These are phyloP conservation scores for Lasius fuliginosus DNA, from an alignment of 2,888 invertebrate genomes.

Conservation along the genomic window DNA sequence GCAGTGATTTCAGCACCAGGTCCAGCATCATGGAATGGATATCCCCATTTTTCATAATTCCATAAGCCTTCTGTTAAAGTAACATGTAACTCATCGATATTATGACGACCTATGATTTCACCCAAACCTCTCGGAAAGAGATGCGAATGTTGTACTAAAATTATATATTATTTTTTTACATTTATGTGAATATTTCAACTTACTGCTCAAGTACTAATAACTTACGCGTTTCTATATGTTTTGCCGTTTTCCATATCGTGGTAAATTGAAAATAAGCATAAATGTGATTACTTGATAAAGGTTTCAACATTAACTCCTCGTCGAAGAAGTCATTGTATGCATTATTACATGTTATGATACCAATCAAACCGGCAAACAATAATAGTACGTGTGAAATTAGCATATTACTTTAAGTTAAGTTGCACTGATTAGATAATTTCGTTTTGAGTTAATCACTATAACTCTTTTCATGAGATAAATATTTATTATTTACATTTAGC, in stretches of 20 bases:
- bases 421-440: background rate
- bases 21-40: slow-evolving; percentile 95
- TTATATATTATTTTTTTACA: background rate
- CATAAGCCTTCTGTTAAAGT: slow-evolving; percentile 97
- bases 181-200: background rate
- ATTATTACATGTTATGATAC: slow-evolving; percentile 50
- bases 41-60: slow-evolving; percentile 98
- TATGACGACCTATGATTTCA: slow-evolving; percentile 94
- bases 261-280: slow-evolving; percentile 97
- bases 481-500: background rate
- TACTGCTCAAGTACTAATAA: slow-evolving; percentile 3
- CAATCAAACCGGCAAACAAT: slow-evolving; percentile 51
- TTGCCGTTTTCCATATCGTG: slow-evolving; percentile 90
- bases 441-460: background rate
- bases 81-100: slow-evolving; percentile 96
- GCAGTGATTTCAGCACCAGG: slow-evolving; percentile 98
- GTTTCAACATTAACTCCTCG: slow-evolving; percentile 96
- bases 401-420: slow-evolving; percentile 39
- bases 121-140: slow-evolving; percentile 96
- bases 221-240: slow-evolving; percentile 79
- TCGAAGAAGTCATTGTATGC: slow-evolving; percentile 90
- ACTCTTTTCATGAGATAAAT: background rate
- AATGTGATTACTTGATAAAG: slow-evolving; percentile 93
- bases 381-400: background rate
- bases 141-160: slow-evolving; percentile 93